These are phyloP conservation scores for Sipha maydis DNA, from an alignment of 2,888 invertebrate species.

Conservation along the genomic window DNA sequence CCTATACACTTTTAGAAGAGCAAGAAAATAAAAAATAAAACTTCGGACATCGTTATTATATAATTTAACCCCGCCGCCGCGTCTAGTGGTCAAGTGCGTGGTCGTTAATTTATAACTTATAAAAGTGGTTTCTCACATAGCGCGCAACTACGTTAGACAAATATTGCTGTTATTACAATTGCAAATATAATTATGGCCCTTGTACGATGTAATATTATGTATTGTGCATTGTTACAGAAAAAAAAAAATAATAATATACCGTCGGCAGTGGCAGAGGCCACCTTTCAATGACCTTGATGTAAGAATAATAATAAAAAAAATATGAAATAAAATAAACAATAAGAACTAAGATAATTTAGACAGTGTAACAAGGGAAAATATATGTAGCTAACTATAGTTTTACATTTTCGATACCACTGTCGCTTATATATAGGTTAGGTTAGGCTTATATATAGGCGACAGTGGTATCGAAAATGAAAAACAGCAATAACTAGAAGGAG, in stretches of 20 bases:
- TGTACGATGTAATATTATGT: conserved; percentile 15
- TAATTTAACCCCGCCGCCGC: conserved; percentile 28
- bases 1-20: conserved; percentile 4
- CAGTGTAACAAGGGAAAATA: background rate
- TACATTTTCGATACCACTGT: too few species aligned
- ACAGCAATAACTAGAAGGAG: too few species aligned
- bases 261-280: conserved; percentile 5
- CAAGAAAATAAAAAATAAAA: background rate
- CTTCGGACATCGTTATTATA: conserved; percentile 9
- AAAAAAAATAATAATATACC: background rate
- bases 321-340: background rate
- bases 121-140: conserved; percentile 43
- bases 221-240: conserved; percentile 11
- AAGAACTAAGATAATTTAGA: background rate
- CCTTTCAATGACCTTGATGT: conserved; percentile 42
- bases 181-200: conserved; percentile 36
- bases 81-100: conserved; percentile 34
- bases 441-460: too few species aligned
- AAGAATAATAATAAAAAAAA: background rate
- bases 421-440: too few species aligned
- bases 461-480: background rate
- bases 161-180: conserved; percentile 16
- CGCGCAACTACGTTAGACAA: background rate
- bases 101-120: conserved; percentile 49
- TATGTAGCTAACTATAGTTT: background rate